These are phyloP conservation scores for Eristalis pertinax DNA, from an alignment of 2,888 invertebrate species.

Conservation along the genomic window DNA sequence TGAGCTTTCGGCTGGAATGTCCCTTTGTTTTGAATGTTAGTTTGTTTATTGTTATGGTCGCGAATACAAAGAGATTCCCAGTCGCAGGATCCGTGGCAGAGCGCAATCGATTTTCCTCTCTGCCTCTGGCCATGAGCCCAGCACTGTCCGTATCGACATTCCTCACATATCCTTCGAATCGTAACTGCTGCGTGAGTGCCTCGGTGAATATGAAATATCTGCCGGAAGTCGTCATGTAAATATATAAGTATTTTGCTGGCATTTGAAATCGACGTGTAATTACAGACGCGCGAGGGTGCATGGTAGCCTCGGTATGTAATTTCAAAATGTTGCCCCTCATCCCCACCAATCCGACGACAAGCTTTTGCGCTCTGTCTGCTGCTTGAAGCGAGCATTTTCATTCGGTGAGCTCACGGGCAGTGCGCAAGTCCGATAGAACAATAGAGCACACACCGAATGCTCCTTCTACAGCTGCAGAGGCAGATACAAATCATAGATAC, in stretches of 20 bases:
- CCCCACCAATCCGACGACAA: background rate
- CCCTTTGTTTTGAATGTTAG: slow-evolving; percentile 64
- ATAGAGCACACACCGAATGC: background rate
- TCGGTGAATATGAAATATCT: slow-evolving; percentile 26
- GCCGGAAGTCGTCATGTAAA: slow-evolving; percentile 30
- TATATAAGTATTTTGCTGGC: slow-evolving; percentile 14
- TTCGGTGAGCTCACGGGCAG: slow-evolving; percentile 15
- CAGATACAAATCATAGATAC: slow-evolving; percentile 68
- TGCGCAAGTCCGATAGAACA: slow-evolving; percentile 60
- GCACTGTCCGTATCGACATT: background rate
- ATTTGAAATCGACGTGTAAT: slow-evolving; percentile 26
- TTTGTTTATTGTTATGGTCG: slow-evolving; percentile 70
- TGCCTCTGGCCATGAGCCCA: background rate
- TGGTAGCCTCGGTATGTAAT: slow-evolving; percentile 17
- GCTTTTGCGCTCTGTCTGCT: slow-evolving; percentile 24
- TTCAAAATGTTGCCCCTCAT: slow-evolving; percentile 3
- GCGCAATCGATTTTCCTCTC: slow-evolving; percentile 40
- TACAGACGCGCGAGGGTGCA: slow-evolving; percentile 17
- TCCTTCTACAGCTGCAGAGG: slow-evolving; percentile 20
- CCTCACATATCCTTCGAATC: background rate
- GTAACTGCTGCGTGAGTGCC: background rate
- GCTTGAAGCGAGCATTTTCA: slow-evolving; percentile 33
- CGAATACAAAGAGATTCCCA: slow-evolving; percentile 16
- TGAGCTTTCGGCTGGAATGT: slow-evolving; percentile 68
- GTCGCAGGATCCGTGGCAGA: background rate